These are phyloP conservation scores for Hipparchia sbordonii DNA, from an alignment of 2,888 invertebrate species.

Conservation along the genomic window DNA sequence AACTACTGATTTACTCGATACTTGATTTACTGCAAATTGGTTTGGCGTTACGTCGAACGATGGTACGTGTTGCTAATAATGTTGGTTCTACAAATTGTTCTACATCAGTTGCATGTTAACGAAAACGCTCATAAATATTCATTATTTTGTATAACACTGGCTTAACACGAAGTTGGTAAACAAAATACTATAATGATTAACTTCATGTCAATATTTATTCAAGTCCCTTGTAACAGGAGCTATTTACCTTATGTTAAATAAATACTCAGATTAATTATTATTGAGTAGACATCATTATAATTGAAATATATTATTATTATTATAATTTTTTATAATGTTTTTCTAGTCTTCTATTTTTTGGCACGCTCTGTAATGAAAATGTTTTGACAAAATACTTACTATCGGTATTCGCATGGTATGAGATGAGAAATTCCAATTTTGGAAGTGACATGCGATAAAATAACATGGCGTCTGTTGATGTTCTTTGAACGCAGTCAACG, in stretches of 20 bases:
- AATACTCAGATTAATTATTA: too few relatives aligned
- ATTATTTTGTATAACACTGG: slow-evolving; percentile 1
- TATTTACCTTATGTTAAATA: neutral
- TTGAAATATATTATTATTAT: too few relatives aligned
- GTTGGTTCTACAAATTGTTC: slow-evolving; percentile 12
- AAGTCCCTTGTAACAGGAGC: neutral
- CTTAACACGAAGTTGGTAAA: neutral
- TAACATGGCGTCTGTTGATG: too few relatives aligned
- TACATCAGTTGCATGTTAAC: neutral
- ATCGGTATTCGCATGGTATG: too few relatives aligned
- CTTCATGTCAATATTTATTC: slow-evolving; percentile 7
- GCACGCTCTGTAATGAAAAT: too few relatives aligned
- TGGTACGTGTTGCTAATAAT: neutral
- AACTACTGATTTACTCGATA: neutral
- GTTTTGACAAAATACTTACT: too few relatives aligned
- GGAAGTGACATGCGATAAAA: too few relatives aligned
- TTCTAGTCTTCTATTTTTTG: too few relatives aligned
- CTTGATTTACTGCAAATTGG: neutral
- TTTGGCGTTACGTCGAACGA: neutral
- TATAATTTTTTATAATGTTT: too few relatives aligned
- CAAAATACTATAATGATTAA: slow-evolving; percentile 4
- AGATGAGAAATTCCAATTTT: too few relatives aligned
- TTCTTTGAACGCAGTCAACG: too few relatives aligned
- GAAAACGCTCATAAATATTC: slow-evolving; percentile 8
- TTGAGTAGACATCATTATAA: too few relatives aligned